phyloP scores from a whole-genome alignment of 2,888 invertebrate genomes.

The Proisotoma minuta region DNA sequence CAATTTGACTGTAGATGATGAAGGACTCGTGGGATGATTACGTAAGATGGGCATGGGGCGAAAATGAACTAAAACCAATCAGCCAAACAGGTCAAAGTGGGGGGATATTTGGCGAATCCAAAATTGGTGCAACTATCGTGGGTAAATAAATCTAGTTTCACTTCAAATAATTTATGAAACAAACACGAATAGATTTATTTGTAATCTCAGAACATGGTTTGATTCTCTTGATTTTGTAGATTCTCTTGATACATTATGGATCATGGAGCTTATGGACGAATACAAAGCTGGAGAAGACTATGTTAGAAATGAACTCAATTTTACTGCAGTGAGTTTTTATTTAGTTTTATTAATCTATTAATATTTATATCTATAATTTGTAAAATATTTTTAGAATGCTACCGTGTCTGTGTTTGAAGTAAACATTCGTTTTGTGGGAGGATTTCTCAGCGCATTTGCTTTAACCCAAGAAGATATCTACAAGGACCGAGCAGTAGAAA shows the following conservation, averaged over 20 bases:
- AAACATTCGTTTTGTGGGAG: conserved; percentile 95
- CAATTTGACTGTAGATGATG: conserved; percentile 79
- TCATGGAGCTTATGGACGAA: conserved; percentile 93
- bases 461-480: conserved; percentile 91
- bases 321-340: conserved; percentile 53
- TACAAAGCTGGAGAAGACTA: conserved; percentile 90
- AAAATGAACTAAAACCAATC: conserved; percentile 91
- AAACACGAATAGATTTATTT: too few relatives aligned
- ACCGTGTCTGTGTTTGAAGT: conserved; percentile 97
- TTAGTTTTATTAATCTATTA: neutral
- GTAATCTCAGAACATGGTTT: too few relatives aligned
- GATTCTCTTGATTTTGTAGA: too few relatives aligned
- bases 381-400: conserved; percentile 60
- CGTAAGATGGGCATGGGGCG: conserved; percentile 95
- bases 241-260: conserved; percentile 89
- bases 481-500: conserved; percentile 82
- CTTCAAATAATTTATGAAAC: too few relatives aligned
- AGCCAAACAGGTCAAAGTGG: conserved; percentile 83
- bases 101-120: conserved; percentile 80
- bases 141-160: too few relatives aligned
- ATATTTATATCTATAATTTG: too few relatives aligned
- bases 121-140: conserved; percentile 91
- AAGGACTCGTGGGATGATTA: conserved; percentile 97
- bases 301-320: conserved; percentile 72
- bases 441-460: conserved; percentile 85